Percentiles rank a stretch among this genome's conserved stretches.
phyloP scores from a whole-genome alignment of 2,888 invertebrate species.

The Acleris holmiana region DNA sequence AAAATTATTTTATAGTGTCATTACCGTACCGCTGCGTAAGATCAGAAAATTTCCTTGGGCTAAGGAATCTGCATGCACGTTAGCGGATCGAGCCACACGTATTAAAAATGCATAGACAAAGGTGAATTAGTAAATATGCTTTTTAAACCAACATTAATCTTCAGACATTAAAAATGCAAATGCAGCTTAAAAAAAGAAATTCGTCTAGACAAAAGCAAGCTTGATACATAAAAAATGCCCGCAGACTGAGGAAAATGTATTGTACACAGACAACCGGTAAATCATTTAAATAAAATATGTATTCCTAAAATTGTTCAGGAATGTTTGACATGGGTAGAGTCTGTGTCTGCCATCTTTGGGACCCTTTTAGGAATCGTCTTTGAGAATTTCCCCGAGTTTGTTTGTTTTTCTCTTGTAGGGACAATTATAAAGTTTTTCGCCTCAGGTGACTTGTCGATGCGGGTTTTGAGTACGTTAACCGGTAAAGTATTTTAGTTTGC shows the following conservation, averaged over 20 bases:
- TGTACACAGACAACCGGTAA: conserved; percentile 5
- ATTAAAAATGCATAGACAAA: neutral
- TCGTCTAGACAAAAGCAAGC: conserved; percentile 27
- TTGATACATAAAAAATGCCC: conserved; percentile 4
- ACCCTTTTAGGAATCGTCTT: conserved; percentile 1
- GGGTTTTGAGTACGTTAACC: neutral
- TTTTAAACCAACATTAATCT: neutral
- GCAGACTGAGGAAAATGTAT: neutral
- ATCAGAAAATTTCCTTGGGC: too few species aligned
- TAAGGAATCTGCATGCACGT: too few species aligned
- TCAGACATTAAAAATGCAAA: conserved; percentile 3
- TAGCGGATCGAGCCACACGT: neutral
- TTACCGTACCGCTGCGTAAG: too few species aligned
- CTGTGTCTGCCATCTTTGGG: neutral
- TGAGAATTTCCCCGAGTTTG: neutral
- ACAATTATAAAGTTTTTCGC: conserved; percentile 1
- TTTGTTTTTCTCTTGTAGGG: conserved; percentile 3
- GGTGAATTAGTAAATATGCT: neutral
- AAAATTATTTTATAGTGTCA: too few species aligned
- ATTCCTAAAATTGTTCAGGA: conserved; percentile 6
- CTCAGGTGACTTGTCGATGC: conserved; percentile 1
- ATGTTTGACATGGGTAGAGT: conserved; percentile 10
- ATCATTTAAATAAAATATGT: conserved; percentile 14
- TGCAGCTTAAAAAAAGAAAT: conserved; percentile 15
- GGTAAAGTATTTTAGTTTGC: conserved; percentile 1